Evolutionary conservation across 2,888 invertebrate genomes (phyloP), one percentile per base, ranked within the genome.

Genomic region (Oxycera nigricornis): DNA sequence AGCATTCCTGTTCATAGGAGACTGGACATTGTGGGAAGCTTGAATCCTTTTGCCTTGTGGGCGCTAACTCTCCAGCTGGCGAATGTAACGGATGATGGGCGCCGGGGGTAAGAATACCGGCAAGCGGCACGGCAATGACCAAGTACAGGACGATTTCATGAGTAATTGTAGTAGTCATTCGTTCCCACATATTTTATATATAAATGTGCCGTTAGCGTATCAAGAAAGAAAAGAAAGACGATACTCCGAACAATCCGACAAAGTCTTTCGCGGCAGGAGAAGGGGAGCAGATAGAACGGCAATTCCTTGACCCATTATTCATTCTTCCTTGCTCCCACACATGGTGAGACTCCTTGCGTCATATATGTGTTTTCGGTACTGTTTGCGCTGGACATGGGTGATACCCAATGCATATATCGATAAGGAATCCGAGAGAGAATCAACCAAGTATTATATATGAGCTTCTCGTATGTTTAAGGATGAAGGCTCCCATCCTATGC

Each of bases 131-230:
- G 65, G 26, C 59, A 30, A 22, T 14, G 28, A 24, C 11, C 65
- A 65, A 65, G 65, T 65, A 65, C 65, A 65, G n/a, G 20, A 65
- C 41, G 26, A 65, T 65, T 39, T 39, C 39, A 39, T 11, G 65
- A 65, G 41, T 65, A 65, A 65, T 65, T 65, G 65, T 65, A 65
- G 65, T 65, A 65, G 65, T 65, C 65, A 65, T 65, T 65, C 30
- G 65, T 65, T 65, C 65, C 65, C 65, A 65, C 65, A 65, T 65
- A 65, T 65, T 65, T 65, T 65, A 65, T 65, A 65, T 65, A 65
- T 65, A 65, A 65, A 65, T 65, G 65, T 41, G 35, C 65, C 24
- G 65, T 65, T 65, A 65, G 24, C 65, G 65, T 17, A 65, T 65
- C 41, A 6, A 20, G 65, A 7, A 65, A 39, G 65, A 41, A 39